These are phyloP conservation scores for Philereme vetulata DNA, from an alignment of 2,888 invertebrate genomes.

Conservation along the genomic window DNA sequence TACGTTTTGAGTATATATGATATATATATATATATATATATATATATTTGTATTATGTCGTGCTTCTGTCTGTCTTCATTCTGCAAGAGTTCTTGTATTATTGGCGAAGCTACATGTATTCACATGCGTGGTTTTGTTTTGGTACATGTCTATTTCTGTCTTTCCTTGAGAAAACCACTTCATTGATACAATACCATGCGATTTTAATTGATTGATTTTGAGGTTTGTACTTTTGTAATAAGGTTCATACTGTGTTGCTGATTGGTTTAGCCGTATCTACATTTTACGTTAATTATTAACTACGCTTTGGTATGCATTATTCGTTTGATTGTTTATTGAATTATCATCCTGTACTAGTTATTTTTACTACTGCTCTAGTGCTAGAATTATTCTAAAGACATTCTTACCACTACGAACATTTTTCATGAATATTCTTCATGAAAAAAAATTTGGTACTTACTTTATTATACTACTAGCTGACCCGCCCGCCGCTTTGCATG, in stretches of 20 bases:
- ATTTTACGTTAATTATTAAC: constrained; percentile 51
- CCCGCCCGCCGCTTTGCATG: no score
- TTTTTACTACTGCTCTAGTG: no score
- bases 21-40: no score
- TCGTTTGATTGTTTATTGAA: constrained; percentile 50
- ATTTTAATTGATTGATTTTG: constrained; percentile 27
- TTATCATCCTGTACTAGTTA: constrained; percentile 51
- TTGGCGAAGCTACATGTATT: constrained; percentile 46
- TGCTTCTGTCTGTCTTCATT: constrained; percentile 4
- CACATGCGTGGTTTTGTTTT: constrained; percentile 46
- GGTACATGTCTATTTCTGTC: constrained; percentile 55
- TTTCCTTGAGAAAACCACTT: constrained; percentile 58
- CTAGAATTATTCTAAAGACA: no score
- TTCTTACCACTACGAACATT: no score
- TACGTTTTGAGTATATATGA: no score
- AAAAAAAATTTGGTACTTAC: no score
- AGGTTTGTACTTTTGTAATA: constrained; percentile 31
- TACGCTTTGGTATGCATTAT: constrained; percentile 55
- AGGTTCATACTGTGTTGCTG: constrained; percentile 23
- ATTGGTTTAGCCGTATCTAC: constrained; percentile 22
- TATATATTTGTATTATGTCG: no score
- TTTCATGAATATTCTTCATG: no score
- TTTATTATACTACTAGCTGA: no score
- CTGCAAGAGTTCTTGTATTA: constrained; percentile 23
- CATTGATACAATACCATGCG: constrained; percentile 55